These are phyloP conservation scores for Willowsia nigromaculata DNA, from an alignment of 2,888 invertebrate genomes.

Conservation along the genomic window DNA sequence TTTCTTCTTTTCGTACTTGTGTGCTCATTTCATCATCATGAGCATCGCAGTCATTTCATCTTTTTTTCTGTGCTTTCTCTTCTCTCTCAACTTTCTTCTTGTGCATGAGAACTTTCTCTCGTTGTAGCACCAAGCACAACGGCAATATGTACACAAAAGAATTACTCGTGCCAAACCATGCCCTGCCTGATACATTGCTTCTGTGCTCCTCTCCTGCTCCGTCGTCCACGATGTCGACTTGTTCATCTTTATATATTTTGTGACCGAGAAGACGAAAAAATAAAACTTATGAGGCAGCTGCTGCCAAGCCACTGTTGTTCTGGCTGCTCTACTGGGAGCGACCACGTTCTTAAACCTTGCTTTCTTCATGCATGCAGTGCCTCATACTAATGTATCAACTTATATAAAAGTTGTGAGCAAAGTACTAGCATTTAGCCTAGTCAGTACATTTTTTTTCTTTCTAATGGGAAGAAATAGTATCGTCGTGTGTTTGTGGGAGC, in stretches of 20 bases:
- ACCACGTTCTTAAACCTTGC: constrained; percentile 3
- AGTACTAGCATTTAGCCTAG: too few species aligned
- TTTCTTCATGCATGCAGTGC: background rate
- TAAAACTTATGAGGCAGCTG: constrained; percentile 10
- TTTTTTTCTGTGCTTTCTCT: background rate
- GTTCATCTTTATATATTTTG: constrained; percentile 24
- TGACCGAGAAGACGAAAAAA: constrained; percentile 1
- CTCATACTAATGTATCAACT: background rate
- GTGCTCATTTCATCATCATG: constrained; percentile 3
- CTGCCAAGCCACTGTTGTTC: constrained; percentile 35
- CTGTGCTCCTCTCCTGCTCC: background rate
- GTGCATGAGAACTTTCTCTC: background rate
- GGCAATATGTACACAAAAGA: background rate
- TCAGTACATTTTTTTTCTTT: constrained; percentile 10
- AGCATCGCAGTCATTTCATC: constrained; percentile 33
- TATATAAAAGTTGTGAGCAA: background rate
- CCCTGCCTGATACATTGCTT: background rate
- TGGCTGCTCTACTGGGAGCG: background rate
- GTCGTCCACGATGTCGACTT: background rate
- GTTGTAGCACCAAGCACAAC: background rate
- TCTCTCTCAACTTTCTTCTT: constrained; percentile 3
- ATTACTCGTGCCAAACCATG: background rate
- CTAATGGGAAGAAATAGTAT: constrained; percentile 27
- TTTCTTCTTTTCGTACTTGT: background rate
- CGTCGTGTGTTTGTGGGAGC: background rate